Conservation (phyloP, 2,113 vertebrate genomes). For the Etheostoma cragini region DNA sequence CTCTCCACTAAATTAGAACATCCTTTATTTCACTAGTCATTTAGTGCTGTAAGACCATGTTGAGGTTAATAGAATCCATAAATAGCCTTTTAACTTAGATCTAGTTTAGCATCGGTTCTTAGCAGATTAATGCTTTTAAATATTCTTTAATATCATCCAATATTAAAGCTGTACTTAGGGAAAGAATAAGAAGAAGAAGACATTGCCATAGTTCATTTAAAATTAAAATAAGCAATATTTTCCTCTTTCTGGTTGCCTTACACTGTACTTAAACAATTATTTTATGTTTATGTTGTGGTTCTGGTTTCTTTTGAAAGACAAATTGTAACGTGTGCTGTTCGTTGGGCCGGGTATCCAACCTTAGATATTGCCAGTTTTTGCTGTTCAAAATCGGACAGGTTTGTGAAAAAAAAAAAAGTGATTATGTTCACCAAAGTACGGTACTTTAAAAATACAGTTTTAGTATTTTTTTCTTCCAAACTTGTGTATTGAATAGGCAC, state of each 20-base stretch:
- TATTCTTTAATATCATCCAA: neutral
- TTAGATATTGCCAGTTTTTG: neutral
- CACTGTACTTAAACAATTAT: conserved; percentile 21
- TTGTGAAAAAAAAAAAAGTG: neutral
- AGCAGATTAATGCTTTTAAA: conserved; percentile 10
- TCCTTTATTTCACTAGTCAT: neutral
- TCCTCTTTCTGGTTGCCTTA: conserved; percentile 45
- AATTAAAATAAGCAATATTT: conserved; percentile 21
- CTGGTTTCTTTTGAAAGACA: conserved; percentile 10
- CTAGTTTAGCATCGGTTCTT: neutral
- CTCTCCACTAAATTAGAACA: neutral
- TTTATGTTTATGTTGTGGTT: neutral
- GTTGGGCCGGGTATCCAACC: neutral
- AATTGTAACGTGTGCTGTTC: neutral
- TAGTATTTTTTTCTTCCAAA: neutral
- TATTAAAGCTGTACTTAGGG: conserved; percentile 9
- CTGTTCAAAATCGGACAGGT: neutral
- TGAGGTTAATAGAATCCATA: conserved; percentile 8
- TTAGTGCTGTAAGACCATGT: neutral
- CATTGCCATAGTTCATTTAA: neutral
- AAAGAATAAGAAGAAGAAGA: conserved; percentile 1
- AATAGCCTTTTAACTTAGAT: neutral
- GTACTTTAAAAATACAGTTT: neutral
- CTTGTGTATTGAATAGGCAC: neutral
- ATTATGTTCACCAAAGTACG: neutral